These are phyloP conservation scores for Lissonota sp. DNA, from an alignment of 2,888 invertebrate genomes.

Conservation along the genomic window DNA sequence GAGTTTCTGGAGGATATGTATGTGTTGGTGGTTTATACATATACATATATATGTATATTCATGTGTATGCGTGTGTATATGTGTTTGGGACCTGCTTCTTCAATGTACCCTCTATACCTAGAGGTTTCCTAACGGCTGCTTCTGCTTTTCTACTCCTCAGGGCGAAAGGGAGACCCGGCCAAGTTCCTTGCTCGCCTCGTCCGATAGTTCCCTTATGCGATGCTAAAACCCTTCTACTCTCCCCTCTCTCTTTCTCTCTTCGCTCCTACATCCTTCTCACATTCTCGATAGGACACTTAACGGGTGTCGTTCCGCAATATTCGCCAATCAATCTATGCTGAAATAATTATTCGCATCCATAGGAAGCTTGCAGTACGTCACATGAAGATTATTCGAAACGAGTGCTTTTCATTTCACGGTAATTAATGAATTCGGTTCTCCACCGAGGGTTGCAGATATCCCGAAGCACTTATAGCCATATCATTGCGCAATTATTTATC, in stretches of 20 bases:
- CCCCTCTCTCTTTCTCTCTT: slow-evolving; percentile 5
- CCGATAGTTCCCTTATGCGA: slow-evolving; percentile 75
- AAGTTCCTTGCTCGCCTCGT: slow-evolving; percentile 79
- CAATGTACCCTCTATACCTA: slow-evolving; percentile 9
- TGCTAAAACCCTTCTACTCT: slow-evolving; percentile 44
- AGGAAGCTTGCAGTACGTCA: no score
- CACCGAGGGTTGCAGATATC: no score
- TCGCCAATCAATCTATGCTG: no score
- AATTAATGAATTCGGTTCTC: no score
- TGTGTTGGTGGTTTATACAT: slow-evolving; percentile 69
- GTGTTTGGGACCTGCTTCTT: slow-evolving; percentile 38
- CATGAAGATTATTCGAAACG: no score
- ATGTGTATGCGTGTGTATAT: slow-evolving; percentile 15
- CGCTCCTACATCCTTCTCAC: slow-evolving; percentile 29
- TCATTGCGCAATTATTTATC: no score
- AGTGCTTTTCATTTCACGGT: no score
- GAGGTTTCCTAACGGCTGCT: slow-evolving; percentile 43
- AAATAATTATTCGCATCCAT: no score
- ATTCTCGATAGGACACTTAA: slow-evolving; percentile 75
- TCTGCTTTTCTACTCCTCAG: slow-evolving; percentile 47
- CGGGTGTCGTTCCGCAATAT: slow-evolving; percentile 77
- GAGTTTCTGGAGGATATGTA: slow-evolving; percentile 66
- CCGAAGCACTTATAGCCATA: no score
- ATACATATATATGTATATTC: slow-evolving; percentile 4
- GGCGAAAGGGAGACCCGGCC: slow-evolving; percentile 61